Conservation (phyloP, 2,888 invertebrate genomes). For the Agonum fuliginosum region DNA sequence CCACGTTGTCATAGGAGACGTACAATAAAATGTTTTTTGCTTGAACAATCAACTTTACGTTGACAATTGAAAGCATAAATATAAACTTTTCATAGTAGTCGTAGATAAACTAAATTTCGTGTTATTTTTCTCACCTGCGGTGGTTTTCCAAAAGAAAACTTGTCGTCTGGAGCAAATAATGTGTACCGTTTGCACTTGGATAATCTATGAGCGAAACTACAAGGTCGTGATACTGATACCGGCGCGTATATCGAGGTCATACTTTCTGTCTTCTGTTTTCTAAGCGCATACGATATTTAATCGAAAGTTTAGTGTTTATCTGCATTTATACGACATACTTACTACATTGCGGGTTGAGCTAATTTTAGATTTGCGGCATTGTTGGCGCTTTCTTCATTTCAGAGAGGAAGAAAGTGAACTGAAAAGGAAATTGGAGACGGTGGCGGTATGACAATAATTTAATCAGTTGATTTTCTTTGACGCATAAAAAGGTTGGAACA, state of each 20-base stretch:
- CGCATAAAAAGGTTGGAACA: too few relatives aligned
- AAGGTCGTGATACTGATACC: slow-evolving; percentile 4
- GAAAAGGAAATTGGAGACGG: too few relatives aligned
- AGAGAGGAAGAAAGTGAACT: too few relatives aligned
- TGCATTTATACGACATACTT: background rate
- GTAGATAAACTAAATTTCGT: too few relatives aligned
- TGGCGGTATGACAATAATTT: too few relatives aligned
- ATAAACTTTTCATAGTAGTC: too few relatives aligned
- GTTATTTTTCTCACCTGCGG: too few relatives aligned
- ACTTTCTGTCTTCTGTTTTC: slow-evolving; percentile 14
- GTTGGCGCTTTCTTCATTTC: background rate
- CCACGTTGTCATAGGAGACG: too few relatives aligned
- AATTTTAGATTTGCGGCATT: background rate
- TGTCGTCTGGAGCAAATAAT: background rate
- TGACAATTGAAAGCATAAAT: too few relatives aligned
- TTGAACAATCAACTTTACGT: too few relatives aligned
- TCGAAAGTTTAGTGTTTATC: slow-evolving; percentile 7
- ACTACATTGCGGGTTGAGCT: background rate
- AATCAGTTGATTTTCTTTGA: too few relatives aligned
- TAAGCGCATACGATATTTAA: background rate
- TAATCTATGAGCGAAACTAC: slow-evolving; percentile 32
- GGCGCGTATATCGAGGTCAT: slow-evolving; percentile 13
- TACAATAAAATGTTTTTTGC: too few relatives aligned
- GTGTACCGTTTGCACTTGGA: background rate
- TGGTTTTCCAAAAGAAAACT: background rate